Percentiles rank a stretch among this genome's conserved stretches.
phyloP scores from a whole-genome alignment of 92 coral and sea anemone genomes.

The Zoanthus sansibaricus region DNA sequence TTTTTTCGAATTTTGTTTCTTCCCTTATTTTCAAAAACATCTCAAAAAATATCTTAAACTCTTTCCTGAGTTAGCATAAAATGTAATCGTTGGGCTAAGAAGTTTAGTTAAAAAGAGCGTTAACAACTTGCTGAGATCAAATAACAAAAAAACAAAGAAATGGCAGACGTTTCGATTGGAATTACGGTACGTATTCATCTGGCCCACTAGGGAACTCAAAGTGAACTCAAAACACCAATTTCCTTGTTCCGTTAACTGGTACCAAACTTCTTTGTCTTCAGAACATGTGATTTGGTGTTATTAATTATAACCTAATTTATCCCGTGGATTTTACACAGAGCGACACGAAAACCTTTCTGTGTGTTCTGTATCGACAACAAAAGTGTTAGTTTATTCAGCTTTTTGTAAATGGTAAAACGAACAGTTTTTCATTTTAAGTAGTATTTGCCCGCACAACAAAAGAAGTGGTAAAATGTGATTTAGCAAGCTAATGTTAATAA shows the following conservation, averaged over 20 bases:
- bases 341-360: neutral
- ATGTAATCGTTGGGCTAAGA: neutral
- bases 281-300: slow-evolving; percentile 44
- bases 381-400: neutral
- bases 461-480: neutral
- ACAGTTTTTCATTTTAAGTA: neutral
- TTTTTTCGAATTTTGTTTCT: neutral
- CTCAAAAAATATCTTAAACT: neutral
- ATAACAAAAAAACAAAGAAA: slow-evolving; percentile 8
- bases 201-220: slow-evolving; percentile 15
- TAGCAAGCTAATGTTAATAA: neutral
- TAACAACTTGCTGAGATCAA: neutral
- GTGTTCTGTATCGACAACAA: slow-evolving; percentile 6
- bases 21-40: neutral
- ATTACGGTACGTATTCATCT: slow-evolving; percentile 14
- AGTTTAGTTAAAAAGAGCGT: neutral
- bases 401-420: too few relatives aligned
- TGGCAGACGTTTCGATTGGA: neutral
- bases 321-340: slow-evolving; percentile 24
- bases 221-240: slow-evolving; percentile 36
- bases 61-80: neutral
- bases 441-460: neutral
- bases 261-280: slow-evolving; percentile 17
- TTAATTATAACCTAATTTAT: slow-evolving; percentile 36
- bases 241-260: slow-evolving; percentile 44